Conservation (phyloP, 2,888 invertebrate genomes). For the Macaria liturata region DNA sequence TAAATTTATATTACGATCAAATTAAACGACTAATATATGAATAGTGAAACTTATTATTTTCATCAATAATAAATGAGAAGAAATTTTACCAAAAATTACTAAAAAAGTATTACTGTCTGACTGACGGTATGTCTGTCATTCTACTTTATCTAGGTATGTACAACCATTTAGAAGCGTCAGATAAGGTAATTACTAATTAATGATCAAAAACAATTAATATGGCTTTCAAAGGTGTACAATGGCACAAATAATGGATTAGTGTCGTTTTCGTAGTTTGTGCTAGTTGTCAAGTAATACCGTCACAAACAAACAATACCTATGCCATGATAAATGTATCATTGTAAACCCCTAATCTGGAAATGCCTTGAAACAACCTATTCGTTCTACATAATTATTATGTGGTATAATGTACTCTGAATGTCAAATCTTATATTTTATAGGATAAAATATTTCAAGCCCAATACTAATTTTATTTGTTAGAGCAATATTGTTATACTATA, state of each 20-base stretch:
- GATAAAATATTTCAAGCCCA: slow-evolving; percentile 51
- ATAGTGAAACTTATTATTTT: slow-evolving; percentile 59
- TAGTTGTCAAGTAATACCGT: too few species aligned
- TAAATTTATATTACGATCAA: slow-evolving; percentile 68
- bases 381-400: slow-evolving; percentile 26
- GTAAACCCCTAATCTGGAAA: slow-evolving; percentile 15
- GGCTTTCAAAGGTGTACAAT: too few species aligned
- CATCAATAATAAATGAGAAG: slow-evolving; percentile 2
- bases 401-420: slow-evolving; percentile 42
- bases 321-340: too few species aligned
- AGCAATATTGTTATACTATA: slow-evolving; percentile 64
- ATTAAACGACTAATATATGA: slow-evolving; percentile 78
- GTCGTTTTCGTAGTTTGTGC: too few species aligned
- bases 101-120: slow-evolving; percentile 4
- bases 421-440: slow-evolving; percentile 41
- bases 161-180: slow-evolving; percentile 61
- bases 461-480: slow-evolving; percentile 44
- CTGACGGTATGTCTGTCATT: slow-evolving; percentile 15
- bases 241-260: too few species aligned
- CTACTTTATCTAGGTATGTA: slow-evolving; percentile 43
- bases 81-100: slow-evolving; percentile 29
- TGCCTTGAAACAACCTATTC: slow-evolving; percentile 41
- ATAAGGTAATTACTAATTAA: slow-evolving; percentile 4
- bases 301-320: too few species aligned
- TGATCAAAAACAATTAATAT: too few species aligned